Percentiles rank a stretch among this genome's conserved stretches.
Evolutionary conservation across 2,797 vertebrate species (phyloP).

Genomic region (Telmatherina bonti): DNA sequence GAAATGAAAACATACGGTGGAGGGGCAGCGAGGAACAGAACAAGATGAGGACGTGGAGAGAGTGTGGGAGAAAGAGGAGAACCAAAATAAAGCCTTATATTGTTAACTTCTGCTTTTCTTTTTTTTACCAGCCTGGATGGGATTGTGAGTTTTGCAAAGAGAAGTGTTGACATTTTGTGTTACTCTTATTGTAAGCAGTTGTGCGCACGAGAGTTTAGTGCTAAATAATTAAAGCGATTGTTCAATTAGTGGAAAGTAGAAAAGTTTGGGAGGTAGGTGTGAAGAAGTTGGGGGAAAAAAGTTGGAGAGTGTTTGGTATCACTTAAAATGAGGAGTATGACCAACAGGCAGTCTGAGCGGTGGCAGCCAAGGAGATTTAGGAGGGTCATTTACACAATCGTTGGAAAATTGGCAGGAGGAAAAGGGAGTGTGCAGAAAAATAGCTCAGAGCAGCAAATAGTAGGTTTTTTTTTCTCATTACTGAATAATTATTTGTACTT

Average conservation of each 20-base stretch:
- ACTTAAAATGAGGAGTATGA: conserved; percentile 2
- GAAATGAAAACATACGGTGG: conserved; percentile 59
- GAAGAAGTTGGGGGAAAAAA: not conserved
- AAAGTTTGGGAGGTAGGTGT: not conserved
- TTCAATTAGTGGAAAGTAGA: conserved; percentile 20
- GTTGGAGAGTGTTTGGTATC: not conserved
- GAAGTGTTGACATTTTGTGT: conserved; percentile 53
- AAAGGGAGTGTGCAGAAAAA: not conserved
- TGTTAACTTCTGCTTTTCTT: conserved; percentile 57
- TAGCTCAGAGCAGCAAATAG: not conserved
- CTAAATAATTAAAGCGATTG: conserved; percentile 39
- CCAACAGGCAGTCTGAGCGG: not conserved
- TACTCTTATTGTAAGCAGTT: conserved; percentile 66
- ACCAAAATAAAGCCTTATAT: conserved; percentile 57
- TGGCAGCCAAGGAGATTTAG: not conserved
- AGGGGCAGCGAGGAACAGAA: conserved; percentile 13
- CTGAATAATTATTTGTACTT: not conserved
- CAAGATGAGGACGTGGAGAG: conserved; percentile 15
- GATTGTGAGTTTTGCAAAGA: conserved; percentile 54
- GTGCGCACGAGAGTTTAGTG: conserved; percentile 42
- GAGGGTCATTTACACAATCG: not conserved
- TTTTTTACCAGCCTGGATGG: conserved; percentile 56
- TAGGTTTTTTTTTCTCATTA: conserved; percentile 3
- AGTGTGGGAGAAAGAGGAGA: conserved; percentile 30
- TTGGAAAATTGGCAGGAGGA: conserved; percentile 5